These are phyloP conservation scores for Chrysaora quinquecirrha DNA, from an alignment of 30 jellyfish, hydroid and myxozoan species.

Conservation along the genomic window DNA sequence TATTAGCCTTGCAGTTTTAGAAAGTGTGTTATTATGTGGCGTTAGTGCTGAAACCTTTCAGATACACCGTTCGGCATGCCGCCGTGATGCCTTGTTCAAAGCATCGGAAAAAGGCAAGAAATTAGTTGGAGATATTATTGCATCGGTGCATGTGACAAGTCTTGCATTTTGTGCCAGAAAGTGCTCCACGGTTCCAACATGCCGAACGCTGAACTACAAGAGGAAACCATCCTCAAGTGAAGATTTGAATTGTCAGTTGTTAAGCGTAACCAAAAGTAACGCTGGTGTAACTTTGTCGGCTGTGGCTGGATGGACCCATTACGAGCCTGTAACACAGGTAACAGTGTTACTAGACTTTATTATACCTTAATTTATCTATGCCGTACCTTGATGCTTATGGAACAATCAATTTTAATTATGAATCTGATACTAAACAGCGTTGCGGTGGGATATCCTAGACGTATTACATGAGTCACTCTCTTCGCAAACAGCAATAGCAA, in stretches of 20 bases:
- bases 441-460: too few species aligned
- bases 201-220: neutral
- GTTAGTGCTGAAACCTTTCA: neutral
- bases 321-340: constrained; percentile 1
- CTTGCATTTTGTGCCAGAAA: neutral
- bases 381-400: too few species aligned
- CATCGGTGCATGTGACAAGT: neutral
- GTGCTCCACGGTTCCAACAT: neutral
- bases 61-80: neutral
- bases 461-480: too few species aligned
- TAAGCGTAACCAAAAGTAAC: neutral
- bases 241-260: neutral
- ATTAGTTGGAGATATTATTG: neutral
- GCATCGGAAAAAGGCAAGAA: neutral
- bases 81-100: constrained; percentile 8
- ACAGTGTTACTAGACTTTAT: too few species aligned
- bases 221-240: neutral
- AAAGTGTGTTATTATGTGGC: too few species aligned
- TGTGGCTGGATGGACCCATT: neutral
- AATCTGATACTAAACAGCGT: too few species aligned
- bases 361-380: too few species aligned
- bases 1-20: too few species aligned
- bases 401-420: too few species aligned
- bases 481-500: too few species aligned
- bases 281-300: neutral